phyloP scores from a whole-genome alignment of 2,113 vertebrate species.

The Xenus cinereus region DNA sequence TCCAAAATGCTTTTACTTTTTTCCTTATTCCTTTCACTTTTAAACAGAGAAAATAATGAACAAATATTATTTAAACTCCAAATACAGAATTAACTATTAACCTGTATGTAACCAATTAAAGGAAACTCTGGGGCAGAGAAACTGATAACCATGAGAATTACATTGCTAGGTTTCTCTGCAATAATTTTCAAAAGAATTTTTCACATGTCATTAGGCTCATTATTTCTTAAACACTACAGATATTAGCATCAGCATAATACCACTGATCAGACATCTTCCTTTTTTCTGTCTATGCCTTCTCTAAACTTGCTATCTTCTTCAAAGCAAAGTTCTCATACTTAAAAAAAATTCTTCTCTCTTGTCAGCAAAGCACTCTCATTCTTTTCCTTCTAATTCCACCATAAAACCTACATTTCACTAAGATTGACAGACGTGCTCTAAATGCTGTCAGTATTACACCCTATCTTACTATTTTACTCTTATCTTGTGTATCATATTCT shows the following conservation, averaged over 20 bases:
- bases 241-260: not conserved
- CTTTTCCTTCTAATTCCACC: conserved; percentile 15
- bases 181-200: not conserved
- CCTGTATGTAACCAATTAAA: not conserved
- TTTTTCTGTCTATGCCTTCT: not conserved
- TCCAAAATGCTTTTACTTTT: not conserved
- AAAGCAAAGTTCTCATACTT: not conserved
- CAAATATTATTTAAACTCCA: not conserved
- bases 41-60: not conserved
- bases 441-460: conserved; percentile 21
- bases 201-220: not conserved
- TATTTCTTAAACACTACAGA: conserved; percentile 13
- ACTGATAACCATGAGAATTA: not conserved
- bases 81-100: not conserved
- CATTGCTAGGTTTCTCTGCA: not conserved
- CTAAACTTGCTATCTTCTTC: conserved; percentile 4
- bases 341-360: not conserved
- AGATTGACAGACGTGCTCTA: conserved; percentile 42
- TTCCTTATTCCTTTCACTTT: not conserved
- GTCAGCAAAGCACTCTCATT: not conserved
- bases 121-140: not conserved
- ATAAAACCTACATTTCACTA: conserved; percentile 21
- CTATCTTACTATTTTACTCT: conserved; percentile 26
- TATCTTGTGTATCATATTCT: conserved; percentile 32
- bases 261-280: not conserved